A percentile compares a stretch with the other conserved stretches of the same genome.
Evolutionary conservation across 2,797 vertebrate species (phyloP).

Genomic region (Sylvilagus floridanus): DNA sequence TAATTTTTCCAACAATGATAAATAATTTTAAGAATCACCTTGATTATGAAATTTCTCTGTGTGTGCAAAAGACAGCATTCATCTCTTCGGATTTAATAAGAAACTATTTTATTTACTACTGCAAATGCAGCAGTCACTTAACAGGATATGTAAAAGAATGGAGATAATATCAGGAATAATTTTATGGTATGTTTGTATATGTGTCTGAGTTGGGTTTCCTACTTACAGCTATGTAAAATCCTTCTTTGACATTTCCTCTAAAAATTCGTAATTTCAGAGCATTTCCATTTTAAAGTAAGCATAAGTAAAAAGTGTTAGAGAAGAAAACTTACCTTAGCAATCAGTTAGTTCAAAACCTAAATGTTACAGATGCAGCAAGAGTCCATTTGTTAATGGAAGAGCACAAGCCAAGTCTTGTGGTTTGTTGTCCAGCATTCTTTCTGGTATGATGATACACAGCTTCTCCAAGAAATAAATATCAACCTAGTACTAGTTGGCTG

Average conservation of each 20-base stretch:
- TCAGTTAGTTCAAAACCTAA: constrained; percentile 48
- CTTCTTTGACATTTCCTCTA: background rate
- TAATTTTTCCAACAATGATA: constrained; percentile 26
- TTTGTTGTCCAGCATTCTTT: background rate
- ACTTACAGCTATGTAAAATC: background rate
- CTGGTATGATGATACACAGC: background rate
- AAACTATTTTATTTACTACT: constrained; percentile 41
- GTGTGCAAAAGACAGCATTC: constrained; percentile 7
- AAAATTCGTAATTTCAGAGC: constrained; percentile 47
- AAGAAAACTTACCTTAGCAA: constrained; percentile 10
- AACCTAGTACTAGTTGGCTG: background rate
- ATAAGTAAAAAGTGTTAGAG: background rate
- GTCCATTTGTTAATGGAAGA: background rate
- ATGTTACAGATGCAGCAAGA: background rate
- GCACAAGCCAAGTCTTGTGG: background rate
- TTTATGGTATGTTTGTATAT: background rate
- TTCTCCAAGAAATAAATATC: constrained; percentile 35
- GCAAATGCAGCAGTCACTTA: constrained; percentile 10
- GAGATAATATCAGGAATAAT: constrained; percentile 23
- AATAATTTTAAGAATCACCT: constrained; percentile 55
- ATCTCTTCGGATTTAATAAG: constrained; percentile 8
- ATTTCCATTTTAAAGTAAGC: background rate
- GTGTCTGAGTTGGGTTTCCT: constrained; percentile 8
- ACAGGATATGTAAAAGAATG: constrained; percentile 7
- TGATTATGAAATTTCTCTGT: constrained; percentile 38